Conservation (phyloP, 2,797 vertebrate genomes). For the Danio tinwini region DNA sequence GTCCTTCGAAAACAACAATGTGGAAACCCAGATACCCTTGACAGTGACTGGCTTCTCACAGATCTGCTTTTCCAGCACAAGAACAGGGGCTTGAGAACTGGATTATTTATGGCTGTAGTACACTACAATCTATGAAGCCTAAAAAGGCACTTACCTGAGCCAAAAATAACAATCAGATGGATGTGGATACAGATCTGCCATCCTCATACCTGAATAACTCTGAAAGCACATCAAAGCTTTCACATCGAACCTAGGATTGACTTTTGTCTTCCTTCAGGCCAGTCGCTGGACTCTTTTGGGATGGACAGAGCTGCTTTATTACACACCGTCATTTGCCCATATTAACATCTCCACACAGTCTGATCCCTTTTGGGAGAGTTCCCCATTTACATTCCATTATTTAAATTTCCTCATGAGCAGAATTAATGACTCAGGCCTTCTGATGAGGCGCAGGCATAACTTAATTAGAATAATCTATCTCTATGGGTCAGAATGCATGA, state of each 20-base stretch:
- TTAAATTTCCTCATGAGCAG: slow-evolving; percentile 61
- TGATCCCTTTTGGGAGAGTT: slow-evolving; percentile 55
- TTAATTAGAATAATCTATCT: slow-evolving; percentile 72
- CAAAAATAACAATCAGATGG: slow-evolving; percentile 36
- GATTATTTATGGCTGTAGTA: slow-evolving; percentile 32
- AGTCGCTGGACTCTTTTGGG: slow-evolving; percentile 34
- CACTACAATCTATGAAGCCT: background rate
- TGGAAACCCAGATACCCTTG: background rate
- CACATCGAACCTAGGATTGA: background rate
- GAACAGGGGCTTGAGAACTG: background rate
- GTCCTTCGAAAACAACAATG: slow-evolving; percentile 5
- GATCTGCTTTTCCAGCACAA: background rate
- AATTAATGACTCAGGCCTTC: slow-evolving; percentile 69
- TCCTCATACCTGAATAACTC: background rate
- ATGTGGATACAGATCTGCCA: background rate
- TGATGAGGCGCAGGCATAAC: slow-evolving; percentile 61
- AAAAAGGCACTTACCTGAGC: slow-evolving; percentile 36
- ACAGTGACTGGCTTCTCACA: background rate
- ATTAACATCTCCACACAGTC: slow-evolving; percentile 39
- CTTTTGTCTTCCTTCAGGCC: background rate
- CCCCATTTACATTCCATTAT: slow-evolving; percentile 68
- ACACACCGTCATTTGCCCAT: slow-evolving; percentile 18
- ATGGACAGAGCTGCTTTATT: slow-evolving; percentile 48
- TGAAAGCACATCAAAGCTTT: slow-evolving; percentile 27
- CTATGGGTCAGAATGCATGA: slow-evolving; percentile 59